Percentiles rank a stretch among this genome's conserved stretches.
Evolutionary conservation across 35 echinoderm and acorn worm genomes (phyloP).

Genomic region (Strongylocentrotus purpuratus): DNA sequence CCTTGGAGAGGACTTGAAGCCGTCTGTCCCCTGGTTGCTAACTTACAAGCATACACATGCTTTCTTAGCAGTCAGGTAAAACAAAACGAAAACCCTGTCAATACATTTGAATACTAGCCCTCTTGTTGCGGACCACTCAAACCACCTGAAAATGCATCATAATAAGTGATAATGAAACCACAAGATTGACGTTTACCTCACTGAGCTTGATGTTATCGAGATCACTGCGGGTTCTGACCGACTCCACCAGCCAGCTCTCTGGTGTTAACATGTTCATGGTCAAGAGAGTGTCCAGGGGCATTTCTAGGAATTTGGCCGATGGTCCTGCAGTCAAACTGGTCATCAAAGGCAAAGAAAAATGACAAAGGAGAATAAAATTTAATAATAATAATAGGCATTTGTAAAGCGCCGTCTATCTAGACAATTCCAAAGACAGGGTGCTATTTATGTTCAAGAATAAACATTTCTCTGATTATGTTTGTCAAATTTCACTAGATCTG

Average conservation of each 20-base stretch:
- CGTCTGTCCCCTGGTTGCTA: too few relatives aligned
- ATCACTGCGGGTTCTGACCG: slow-evolving; percentile 82
- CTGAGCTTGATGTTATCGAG: slow-evolving; percentile 93
- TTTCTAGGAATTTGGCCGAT: slow-evolving; percentile 81
- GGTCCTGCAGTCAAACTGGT: slow-evolving; percentile 81
- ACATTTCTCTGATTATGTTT: background rate
- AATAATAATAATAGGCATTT: too few relatives aligned
- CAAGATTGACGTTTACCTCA: slow-evolving; percentile 61
- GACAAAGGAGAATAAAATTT: background rate
- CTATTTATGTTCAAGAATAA: too few relatives aligned
- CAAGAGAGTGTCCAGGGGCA: slow-evolving; percentile 81
- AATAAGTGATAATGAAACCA: too few relatives aligned
- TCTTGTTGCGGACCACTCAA: background rate
- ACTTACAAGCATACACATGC: too few relatives aligned
- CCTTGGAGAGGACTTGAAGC: too few relatives aligned
- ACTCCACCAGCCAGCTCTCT: slow-evolving; percentile 97
- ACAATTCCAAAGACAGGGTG: too few relatives aligned
- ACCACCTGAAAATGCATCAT: background rate
- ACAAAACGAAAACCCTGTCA: too few relatives aligned
- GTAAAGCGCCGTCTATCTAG: too few relatives aligned
- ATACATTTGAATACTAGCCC: too few relatives aligned
- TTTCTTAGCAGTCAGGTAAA: too few relatives aligned
- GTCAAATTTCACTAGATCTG: background rate
- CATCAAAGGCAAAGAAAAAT: slow-evolving; percentile 16
- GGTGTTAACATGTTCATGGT: slow-evolving; percentile 95